Evolutionary conservation across 2,888 invertebrate species (phyloP), one percentile per base, ranked within the genome.

Genomic region (Drosophila anceps): DNA sequence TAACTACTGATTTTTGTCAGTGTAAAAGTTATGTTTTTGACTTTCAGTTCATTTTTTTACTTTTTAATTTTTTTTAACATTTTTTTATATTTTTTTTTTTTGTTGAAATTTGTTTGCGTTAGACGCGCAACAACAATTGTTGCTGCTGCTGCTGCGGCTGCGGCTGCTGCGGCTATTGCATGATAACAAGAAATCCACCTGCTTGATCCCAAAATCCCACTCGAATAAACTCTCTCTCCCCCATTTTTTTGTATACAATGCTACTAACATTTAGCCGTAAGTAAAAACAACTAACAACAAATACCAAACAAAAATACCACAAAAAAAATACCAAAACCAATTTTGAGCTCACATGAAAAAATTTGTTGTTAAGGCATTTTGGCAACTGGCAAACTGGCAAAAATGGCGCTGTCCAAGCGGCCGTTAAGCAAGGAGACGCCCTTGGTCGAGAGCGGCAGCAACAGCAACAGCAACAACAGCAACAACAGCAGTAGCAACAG

Each of bases 331-430:
- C 10, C 24, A 59, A 54, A 43, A 57, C 54, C 54, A 54, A 44
- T 57, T 41, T 46, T 66, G 74, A 72, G 73, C 79, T 73, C 69
- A 73, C 73, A 53, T 69, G 70, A 62, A 62, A 74, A 27, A 29
- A 69, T 76, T 70, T 76, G 76, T 74, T 69, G 66, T 73, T 76
- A 78, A 74, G 76, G 85, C 81, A 74, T 51, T 73, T 69, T 57
- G 70, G 61, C 48, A 61, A 64, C 62, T 64, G 64, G 63, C 50
- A 53, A 63, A 63, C 53, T 57, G 69, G 68, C 53, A 37, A 75
- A 62, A 48, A 93, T 93, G 93, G 93, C 93, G 79, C 81, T 93
- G 76, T 91, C 93, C 29, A 93, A 93, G 84, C 91, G 93, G 76
- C 93, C 93, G 68, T 88, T 93, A 53, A 87, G 92, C 76, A 93